phyloP scores from a whole-genome alignment of 2,888 invertebrate genomes.

The Trichopria drosophilae region DNA sequence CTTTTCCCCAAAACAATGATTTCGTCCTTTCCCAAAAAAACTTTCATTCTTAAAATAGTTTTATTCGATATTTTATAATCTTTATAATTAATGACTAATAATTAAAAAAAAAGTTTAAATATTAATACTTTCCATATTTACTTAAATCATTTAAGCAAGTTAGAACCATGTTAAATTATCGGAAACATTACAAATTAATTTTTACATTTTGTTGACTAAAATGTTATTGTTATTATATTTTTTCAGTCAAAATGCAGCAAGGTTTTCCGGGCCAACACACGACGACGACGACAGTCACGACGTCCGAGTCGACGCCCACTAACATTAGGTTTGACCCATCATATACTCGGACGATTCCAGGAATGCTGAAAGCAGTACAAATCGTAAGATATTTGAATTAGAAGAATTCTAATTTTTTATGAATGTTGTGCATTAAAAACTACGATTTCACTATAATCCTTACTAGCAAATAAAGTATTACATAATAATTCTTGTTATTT shows the following conservation, averaged over 20 bases:
- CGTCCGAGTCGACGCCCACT: constrained; percentile 61
- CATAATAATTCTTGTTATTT: too few relatives aligned
- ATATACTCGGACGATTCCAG: constrained; percentile 73
- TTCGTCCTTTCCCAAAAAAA: too few relatives aligned
- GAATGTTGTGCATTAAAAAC: too few relatives aligned
- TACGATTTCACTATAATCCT: too few relatives aligned
- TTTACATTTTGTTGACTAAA: background rate
- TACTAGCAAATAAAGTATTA: too few relatives aligned
- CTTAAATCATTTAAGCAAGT: background rate
- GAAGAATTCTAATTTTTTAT: too few relatives aligned
- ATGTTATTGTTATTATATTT: background rate
- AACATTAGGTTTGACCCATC: constrained; percentile 74
- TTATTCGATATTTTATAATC: too few relatives aligned
- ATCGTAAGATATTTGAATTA: constrained; percentile 69
- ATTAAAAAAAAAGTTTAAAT: too few relatives aligned
- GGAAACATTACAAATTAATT: background rate
- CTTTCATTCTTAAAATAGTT: too few relatives aligned
- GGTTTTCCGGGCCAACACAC: constrained; percentile 77
- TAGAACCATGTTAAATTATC: background rate
- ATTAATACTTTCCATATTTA: too few relatives aligned
- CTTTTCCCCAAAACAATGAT: too few relatives aligned
- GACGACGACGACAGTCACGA: constrained; percentile 64
- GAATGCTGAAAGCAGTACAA: constrained; percentile 75
- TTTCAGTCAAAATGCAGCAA: constrained; percentile 59
- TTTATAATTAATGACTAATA: too few relatives aligned